Evolutionary conservation across 2,888 invertebrate species (phyloP), one percentile per base, ranked within the genome.

Genomic region (Seladonia tumulorum): DNA sequence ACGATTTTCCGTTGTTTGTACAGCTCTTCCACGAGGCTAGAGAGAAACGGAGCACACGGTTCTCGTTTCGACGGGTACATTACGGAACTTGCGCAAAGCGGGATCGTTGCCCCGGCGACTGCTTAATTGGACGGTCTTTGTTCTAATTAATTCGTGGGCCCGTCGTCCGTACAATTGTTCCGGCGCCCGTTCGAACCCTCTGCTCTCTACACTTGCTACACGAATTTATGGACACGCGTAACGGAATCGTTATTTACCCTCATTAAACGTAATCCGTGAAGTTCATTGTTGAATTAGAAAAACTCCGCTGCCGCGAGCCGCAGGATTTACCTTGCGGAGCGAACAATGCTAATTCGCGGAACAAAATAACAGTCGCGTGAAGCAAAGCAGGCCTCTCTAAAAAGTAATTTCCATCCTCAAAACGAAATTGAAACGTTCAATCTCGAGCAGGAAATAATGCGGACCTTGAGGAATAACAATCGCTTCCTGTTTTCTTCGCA

Each of bases 41-140:
- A 39, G 70, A 42, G 39, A 39, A 22, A 42, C 42, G n/a, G 42
- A 72, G 42, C 35, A 82, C 83, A 71, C 53, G 60, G 60, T 42
- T 81, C 68, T 80, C 78, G 72, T 86, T 83, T 87, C 63, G 71
- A 85, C 47, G 72, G 72, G n/a, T 78, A n/a, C n/a, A 68, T 78
- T 81, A 81, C 80, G 68, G 72, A 76, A 86, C 75, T 83, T 74
- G 82, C 76, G 71, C 79, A 83, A 86, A 45, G 18, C 49, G 49
- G 49, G 86, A 86, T 86, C 78, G 63, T 79, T 86, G 72, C 72
- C 63, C 82, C 53, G 35, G n/a, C n/a, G 60, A 45, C 22, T 35
- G 10, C 14, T 80, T 86, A 84, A 86, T 86, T 86, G 85, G 74
- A 25, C 57, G 66, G 68, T 84, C 84, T 57, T 85, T 83, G 79